Base-by-base conservation (phyloP, 35 echinoderm and acorn worm species). In the Chiridota heheva region DNA sequence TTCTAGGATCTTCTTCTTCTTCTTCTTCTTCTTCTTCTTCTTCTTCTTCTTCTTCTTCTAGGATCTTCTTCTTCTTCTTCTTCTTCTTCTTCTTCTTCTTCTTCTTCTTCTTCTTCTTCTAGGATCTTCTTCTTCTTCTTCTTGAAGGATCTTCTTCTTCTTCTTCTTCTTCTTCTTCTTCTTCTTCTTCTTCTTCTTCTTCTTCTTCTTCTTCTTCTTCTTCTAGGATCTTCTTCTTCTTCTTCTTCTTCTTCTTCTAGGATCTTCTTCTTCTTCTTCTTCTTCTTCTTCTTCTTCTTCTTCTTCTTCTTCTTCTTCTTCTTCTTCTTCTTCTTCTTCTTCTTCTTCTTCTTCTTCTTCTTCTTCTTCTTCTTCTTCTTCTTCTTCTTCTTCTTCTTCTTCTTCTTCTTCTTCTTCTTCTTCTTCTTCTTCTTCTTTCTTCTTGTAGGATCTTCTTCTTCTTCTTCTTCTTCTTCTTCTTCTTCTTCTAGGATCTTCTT, bases 311-410 rank as follows among this genome's bases (percentile, higher is more conserved):
- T 53, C 48, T n/a, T 53, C 48, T n/a, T 53, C 48, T n/a, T 53
- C 48, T 53, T 53, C 48, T 53, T 53, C 48, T 53, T 53, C 48
- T 53, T 53, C 48, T n/a, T 53, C 48, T 53, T 53, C 48, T n/a
- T 53, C 48, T 53, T 53, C 48, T 53, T 53, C 48, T 53, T 53
- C 48, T 53, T 53, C 48, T 53, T 53, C 48, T 53, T 53, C 48
- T 53, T 53, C 48, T 53, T 53, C 48, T 53, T 53, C 48, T 53
- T 53, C 48, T 53, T 53, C 48, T 53, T 53, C 48, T 53, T 53
- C 48, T 53, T 53, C 48, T 53, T 53, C 48, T 53, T 53, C 48
- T 53, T 53, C 48, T 53, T 53, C 48, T 53, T 53, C 48, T 53
- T 53, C n/a, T 53, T 53, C 48, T 53, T 53, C 48, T 53, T 53